These are phyloP conservation scores for Hyperopisus bebe DNA, from an alignment of 2,113 vertebrate genomes.

Conservation along the genomic window DNA sequence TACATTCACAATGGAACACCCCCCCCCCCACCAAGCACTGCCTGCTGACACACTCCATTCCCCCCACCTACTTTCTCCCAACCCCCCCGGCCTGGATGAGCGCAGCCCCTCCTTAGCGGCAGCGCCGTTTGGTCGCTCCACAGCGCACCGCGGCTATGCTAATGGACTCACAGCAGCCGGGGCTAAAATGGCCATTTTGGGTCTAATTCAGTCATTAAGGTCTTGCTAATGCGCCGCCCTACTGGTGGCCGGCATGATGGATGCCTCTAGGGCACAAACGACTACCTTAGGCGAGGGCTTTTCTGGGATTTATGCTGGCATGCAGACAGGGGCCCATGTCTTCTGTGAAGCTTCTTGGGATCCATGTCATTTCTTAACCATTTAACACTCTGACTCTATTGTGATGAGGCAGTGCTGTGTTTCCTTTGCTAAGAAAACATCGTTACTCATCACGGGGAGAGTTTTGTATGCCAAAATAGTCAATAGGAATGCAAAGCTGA, in stretches of 20 bases:
- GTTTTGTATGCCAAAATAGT: not conserved
- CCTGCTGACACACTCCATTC: not conserved
- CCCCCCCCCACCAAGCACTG: not conserved
- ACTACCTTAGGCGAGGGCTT: slow-evolving; percentile 64
- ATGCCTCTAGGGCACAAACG: slow-evolving; percentile 40
- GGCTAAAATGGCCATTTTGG: slow-evolving; percentile 85
- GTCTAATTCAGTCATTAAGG: slow-evolving; percentile 98
- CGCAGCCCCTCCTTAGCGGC: slow-evolving; percentile 4
- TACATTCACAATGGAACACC: not conserved
- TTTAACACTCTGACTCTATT: not conserved
- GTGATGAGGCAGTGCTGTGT: not conserved
- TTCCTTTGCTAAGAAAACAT: not conserved
- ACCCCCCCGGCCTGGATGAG: slow-evolving; percentile 45
- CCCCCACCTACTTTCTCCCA: slow-evolving; percentile 20
- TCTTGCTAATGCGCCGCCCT: slow-evolving; percentile 93
- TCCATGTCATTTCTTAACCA: not conserved
- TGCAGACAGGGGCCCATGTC: not conserved
- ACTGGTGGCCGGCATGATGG: slow-evolving; percentile 77
- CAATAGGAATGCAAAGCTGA: not conserved
- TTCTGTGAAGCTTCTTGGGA: not conserved
- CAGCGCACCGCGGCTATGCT: slow-evolving; percentile 78
- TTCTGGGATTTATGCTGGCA: slow-evolving; percentile 8
- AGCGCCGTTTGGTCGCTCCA: slow-evolving; percentile 69
- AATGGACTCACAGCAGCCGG: slow-evolving; percentile 92
- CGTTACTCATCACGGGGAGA: not conserved